phyloP scores from a whole-genome alignment of 2,797 vertebrate species.

The Hyperoplus immaculatus region DNA sequence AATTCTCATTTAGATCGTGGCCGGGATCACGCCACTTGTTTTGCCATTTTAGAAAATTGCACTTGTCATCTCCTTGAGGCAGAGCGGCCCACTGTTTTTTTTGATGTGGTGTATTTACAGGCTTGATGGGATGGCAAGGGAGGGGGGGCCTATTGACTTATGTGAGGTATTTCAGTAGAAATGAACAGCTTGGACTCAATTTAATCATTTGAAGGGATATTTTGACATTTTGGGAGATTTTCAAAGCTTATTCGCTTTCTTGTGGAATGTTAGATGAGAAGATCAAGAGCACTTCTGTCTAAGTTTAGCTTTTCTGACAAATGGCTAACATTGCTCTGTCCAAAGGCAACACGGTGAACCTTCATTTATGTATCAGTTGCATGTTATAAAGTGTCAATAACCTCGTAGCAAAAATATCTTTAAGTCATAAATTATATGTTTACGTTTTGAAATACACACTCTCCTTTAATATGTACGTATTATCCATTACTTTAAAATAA shows the following conservation, averaged over 20 bases:
- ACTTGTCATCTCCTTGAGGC: slow-evolving; percentile 42
- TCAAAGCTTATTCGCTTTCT: neutral
- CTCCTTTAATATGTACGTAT: too few species aligned
- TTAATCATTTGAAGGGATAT: neutral
- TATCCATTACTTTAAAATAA: too few species aligned
- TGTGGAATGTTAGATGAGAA: neutral
- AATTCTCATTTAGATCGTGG: slow-evolving; percentile 75
- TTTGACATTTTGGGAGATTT: neutral
- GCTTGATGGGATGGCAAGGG: slow-evolving; percentile 7
- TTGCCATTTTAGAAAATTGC: slow-evolving; percentile 40
- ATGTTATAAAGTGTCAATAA: too few species aligned
- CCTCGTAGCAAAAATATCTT: too few species aligned
- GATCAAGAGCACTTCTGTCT: neutral
- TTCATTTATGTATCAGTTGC: too few species aligned
- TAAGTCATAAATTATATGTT: too few species aligned
- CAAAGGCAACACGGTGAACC: neutral
- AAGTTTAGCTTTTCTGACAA: neutral
- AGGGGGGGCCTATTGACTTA: slow-evolving; percentile 17
- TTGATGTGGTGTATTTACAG: slow-evolving; percentile 22
- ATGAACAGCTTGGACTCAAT: neutral
- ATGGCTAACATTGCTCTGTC: neutral
- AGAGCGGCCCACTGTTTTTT: slow-evolving; percentile 12
- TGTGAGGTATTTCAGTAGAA: neutral
- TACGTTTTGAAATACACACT: too few species aligned
- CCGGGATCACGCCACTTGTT: slow-evolving; percentile 55